Evolutionary conservation across 2,888 invertebrate species (phyloP).

Genomic region (Ophioninae sp.): DNA sequence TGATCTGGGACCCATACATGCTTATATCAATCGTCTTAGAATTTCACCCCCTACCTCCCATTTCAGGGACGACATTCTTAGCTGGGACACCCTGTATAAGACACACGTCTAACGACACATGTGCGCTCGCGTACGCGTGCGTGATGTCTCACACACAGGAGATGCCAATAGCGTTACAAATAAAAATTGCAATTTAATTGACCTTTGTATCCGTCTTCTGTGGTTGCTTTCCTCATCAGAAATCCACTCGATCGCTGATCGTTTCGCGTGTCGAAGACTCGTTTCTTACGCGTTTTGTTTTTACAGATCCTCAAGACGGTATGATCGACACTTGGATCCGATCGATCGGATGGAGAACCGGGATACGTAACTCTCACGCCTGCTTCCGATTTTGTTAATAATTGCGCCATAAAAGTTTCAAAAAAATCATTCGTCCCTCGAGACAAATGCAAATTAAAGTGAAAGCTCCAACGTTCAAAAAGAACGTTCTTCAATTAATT

Average conservation of each 20-base stretch:
- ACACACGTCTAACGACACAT: too few relatives aligned
- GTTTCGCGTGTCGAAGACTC: conserved; percentile 3
- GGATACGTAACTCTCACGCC: not conserved
- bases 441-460: too few relatives aligned
- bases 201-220: conserved; percentile 20
- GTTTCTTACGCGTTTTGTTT: not conserved
- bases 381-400: not conserved
- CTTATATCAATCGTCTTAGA: too few relatives aligned
- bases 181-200: conserved; percentile 48
- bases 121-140: not conserved
- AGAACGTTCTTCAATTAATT: too few relatives aligned
- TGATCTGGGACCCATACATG: too few relatives aligned
- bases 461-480: too few relatives aligned
- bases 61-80: too few relatives aligned
- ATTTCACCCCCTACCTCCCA: too few relatives aligned
- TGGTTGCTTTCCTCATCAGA: conserved; percentile 12
- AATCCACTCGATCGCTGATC: conserved; percentile 17
- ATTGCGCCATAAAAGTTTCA: too few relatives aligned
- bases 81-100: too few relatives aligned
- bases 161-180: conserved; percentile 51
- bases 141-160: not conserved
- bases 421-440: not conserved
- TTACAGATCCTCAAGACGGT: not conserved
- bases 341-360: not conserved
- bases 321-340: not conserved